Percentiles rank a stretch among this genome's conserved stretches.
Evolutionary conservation across 2,888 invertebrate species (phyloP).

Genomic region (Pristionchus exspectatus): DNA sequence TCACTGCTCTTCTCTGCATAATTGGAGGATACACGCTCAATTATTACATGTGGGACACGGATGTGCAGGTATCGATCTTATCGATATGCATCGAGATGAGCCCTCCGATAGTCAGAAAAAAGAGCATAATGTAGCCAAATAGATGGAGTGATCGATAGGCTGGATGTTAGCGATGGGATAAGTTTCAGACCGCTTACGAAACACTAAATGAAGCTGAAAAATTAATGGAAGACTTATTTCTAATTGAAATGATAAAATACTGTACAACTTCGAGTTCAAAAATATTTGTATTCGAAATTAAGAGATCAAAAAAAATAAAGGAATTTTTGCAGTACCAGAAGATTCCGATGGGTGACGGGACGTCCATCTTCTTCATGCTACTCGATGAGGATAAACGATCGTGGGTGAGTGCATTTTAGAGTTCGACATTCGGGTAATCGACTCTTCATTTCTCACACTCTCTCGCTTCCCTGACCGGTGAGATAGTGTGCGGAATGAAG

Average conservation of each 20-base stretch:
- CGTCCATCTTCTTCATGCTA: constrained; percentile 46
- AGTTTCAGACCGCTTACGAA: too few species aligned
- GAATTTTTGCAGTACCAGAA: constrained; percentile 52
- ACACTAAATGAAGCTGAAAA: too few species aligned
- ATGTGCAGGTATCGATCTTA: constrained; percentile 38
- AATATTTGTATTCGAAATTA: too few species aligned
- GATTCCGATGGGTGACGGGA: constrained; percentile 34
- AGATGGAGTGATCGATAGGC: too few species aligned
- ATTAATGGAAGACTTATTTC: too few species aligned
- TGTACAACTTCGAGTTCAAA: neutral
- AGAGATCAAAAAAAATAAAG: too few species aligned
- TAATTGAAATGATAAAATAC: too few species aligned
- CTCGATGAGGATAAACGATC: constrained; percentile 6
- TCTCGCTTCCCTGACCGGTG: neutral
- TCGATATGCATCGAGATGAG: too few species aligned
- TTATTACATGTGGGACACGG: constrained; percentile 52
- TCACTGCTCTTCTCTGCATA: constrained; percentile 1
- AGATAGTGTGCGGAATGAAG: neutral
- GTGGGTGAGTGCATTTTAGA: constrained; percentile 10
- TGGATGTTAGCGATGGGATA: too few species aligned
- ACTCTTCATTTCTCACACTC: neutral
- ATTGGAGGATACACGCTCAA: neutral
- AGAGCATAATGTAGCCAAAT: neutral
- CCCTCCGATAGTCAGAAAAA: neutral
- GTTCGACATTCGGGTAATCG: neutral